These are phyloP conservation scores for Anabacerthia variegaticeps DNA, from an alignment of 2,797 vertebrate species.

Conservation along the genomic window DNA sequence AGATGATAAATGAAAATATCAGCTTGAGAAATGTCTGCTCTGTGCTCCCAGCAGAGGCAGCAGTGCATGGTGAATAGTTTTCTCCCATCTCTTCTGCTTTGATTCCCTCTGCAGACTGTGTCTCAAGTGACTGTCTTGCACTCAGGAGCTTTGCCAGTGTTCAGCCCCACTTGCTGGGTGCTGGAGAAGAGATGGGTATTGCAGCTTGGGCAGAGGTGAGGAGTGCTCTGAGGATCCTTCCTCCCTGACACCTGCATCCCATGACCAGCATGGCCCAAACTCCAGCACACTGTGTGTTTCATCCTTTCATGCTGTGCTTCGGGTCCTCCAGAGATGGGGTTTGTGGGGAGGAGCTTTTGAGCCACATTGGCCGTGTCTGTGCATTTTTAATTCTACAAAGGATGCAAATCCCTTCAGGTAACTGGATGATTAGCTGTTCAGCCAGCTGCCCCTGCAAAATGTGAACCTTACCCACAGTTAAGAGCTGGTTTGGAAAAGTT, in stretches of 20 bases:
- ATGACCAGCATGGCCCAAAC: not conserved
- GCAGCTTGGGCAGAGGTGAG: not conserved
- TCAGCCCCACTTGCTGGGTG: fast-evolving
- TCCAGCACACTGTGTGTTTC: fast-evolving
- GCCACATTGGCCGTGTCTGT: no score
- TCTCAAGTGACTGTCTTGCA: not conserved
- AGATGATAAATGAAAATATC: constrained; percentile 47
- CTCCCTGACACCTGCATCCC: fast-evolving
- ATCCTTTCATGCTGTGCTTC: not conserved
- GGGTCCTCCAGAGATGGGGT: not conserved
- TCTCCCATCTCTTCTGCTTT: not conserved
- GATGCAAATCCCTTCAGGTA: not conserved
- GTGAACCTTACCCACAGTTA: not conserved
- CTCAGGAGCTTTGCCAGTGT: not conserved
- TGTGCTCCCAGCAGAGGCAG: constrained; percentile 42
- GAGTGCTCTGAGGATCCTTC: not conserved
- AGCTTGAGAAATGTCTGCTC: constrained; percentile 12
- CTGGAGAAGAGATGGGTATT: not conserved
- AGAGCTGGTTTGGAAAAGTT: not conserved
- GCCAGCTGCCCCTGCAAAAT: not conserved
- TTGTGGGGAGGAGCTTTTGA: not conserved
- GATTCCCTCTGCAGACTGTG: not conserved
- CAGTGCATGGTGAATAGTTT: constrained; percentile 8
- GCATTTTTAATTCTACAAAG: not conserved
- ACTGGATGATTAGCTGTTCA: not conserved